Evolutionary conservation across 1,140 invertebrate genomes (phyloP).

Genomic region (Lepidurus packardi): DNA sequence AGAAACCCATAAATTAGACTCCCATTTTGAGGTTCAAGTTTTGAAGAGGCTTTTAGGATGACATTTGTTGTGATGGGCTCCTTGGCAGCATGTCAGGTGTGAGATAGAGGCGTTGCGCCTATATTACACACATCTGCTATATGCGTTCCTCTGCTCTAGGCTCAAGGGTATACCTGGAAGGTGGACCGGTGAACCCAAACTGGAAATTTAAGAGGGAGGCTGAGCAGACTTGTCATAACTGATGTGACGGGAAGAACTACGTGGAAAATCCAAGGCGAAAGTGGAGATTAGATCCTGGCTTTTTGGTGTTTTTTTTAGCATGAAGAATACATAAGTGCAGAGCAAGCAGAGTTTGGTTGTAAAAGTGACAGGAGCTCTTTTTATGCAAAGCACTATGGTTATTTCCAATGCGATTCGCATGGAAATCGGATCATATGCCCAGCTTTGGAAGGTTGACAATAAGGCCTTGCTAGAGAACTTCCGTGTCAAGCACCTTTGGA

Average conservation of each 20-base stretch:
- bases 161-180: not conserved
- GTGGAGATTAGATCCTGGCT: no score
- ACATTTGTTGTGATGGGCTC: conserved; percentile 1
- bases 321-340: no score
- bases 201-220: not conserved
- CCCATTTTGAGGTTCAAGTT: not conserved
- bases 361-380: no score
- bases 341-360: no score
- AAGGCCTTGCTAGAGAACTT: not conserved
- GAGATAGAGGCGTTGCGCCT: conserved; percentile 5
- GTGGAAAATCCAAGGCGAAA: not conserved
- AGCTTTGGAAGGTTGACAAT: no score
- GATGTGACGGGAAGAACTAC: not conserved
- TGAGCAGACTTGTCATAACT: conserved; percentile 12
- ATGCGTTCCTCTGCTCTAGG: not conserved
- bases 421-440: no score
- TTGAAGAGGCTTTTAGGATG: not conserved
- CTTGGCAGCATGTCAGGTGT: not conserved
- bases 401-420: no score
- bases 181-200: no score
- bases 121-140: conserved; percentile 3
- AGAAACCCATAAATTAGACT: not conserved
- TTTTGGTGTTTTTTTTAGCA: no score
- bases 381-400: no score
- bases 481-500: conserved; percentile 4